A percentile compares a stretch with the other conserved stretches of the same genome.
These are phyloP conservation scores for Rhizomys pruinosus DNA, from an alignment of 2,113 vertebrate genomes.

Conservation along the genomic window DNA sequence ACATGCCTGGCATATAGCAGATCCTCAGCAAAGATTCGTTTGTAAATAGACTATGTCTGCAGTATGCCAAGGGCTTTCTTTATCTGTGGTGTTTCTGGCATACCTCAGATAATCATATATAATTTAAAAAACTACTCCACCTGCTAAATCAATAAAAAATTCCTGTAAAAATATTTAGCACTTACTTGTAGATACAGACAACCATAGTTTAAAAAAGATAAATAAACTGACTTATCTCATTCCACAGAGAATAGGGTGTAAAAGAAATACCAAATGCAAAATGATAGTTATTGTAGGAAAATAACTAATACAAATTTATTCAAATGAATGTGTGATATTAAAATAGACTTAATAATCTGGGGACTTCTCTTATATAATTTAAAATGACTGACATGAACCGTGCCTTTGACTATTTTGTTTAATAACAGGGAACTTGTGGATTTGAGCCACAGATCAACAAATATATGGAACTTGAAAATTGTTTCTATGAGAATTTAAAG, in stretches of 20 bases:
- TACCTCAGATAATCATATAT: not conserved
- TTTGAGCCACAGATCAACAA: conserved; percentile 86
- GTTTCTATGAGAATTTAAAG: conserved; percentile 84
- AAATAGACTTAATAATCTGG: not conserved
- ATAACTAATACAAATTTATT: not conserved
- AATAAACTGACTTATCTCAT: not conserved
- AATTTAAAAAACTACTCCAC: not conserved
- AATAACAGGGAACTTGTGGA: conserved; percentile 78
- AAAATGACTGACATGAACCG: not conserved
- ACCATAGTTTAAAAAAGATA: not conserved
- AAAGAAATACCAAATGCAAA: no score
- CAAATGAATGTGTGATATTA: not conserved
- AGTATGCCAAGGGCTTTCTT: not conserved
- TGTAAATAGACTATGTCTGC: not conserved
- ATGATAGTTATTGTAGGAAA: no score
- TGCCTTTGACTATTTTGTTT: not conserved
- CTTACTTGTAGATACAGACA: not conserved
- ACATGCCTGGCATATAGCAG: not conserved
- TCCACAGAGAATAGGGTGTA: not conserved
- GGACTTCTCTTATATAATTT: not conserved
- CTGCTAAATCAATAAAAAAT: not conserved
- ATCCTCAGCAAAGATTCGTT: not conserved
- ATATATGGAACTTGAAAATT: conserved; percentile 86
- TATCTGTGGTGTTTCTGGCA: not conserved
- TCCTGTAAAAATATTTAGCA: not conserved